phyloP scores from a whole-genome alignment of 2,888 invertebrate species.

The Cataglyphis altisquamis region DNA sequence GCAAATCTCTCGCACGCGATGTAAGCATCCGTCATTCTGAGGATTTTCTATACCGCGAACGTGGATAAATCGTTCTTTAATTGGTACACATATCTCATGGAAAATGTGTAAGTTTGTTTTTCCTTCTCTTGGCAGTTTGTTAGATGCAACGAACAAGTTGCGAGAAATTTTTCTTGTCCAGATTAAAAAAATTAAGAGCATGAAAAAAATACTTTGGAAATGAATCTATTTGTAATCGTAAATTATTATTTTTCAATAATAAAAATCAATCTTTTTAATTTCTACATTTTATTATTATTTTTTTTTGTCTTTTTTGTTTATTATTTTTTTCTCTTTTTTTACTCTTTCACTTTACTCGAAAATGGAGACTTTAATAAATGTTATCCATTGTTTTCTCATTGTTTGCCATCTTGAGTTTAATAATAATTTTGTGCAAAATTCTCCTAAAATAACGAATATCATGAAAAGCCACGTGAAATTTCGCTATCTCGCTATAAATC shows the following conservation, averaged over 20 bases:
- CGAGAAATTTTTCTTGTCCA: neutral
- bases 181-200: neutral
- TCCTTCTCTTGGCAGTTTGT: constrained; percentile 32
- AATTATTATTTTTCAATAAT: neutral
- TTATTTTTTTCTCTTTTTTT: neutral
- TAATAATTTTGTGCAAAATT: neutral
- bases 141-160: constrained; percentile 17
- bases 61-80: constrained; percentile 51
- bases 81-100: constrained; percentile 38
- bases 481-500: neutral
- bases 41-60: constrained; percentile 44
- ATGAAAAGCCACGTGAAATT: neutral
- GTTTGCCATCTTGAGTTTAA: neutral
- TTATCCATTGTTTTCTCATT: neutral
- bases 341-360: neutral
- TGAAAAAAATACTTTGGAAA: neutral
- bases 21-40: constrained; percentile 38
- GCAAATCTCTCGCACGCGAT: constrained; percentile 24
- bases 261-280: neutral
- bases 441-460: constrained; percentile 1
- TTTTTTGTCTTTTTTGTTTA: neutral
- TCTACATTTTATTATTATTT: neutral
- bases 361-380: neutral
- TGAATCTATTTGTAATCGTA: neutral
- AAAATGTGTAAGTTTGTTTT: constrained; percentile 27